Conservation (phyloP, 2,113 vertebrate genomes). For the Hippocampus abdominalis region DNA sequence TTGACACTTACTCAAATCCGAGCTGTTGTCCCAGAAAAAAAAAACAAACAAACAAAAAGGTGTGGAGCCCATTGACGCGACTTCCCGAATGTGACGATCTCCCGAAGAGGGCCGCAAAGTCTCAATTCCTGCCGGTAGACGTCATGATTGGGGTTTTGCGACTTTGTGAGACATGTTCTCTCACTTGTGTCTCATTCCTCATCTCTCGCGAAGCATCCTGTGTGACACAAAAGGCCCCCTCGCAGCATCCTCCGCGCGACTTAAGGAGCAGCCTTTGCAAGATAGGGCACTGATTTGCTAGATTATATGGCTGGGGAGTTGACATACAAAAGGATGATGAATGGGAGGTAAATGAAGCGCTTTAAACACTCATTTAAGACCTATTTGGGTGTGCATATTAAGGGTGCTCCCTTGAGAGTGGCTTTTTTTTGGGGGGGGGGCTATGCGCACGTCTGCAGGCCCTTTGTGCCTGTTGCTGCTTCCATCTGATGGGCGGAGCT, state of each 20-base stretch:
- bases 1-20: slow-evolving; percentile 9
- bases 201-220: slow-evolving; percentile 58
- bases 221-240: slow-evolving; percentile 53
- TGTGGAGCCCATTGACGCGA: slow-evolving; percentile 38
- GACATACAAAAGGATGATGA: slow-evolving; percentile 57
- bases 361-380: slow-evolving; percentile 53
- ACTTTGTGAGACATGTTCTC: slow-evolving; percentile 31
- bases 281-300: slow-evolving; percentile 48
- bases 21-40: slow-evolving; percentile 15
- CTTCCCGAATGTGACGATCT: slow-evolving; percentile 14
- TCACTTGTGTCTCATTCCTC: slow-evolving; percentile 35
- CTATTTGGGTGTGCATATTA: slow-evolving; percentile 65
- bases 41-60: slow-evolving; percentile 17
- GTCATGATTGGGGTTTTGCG: slow-evolving; percentile 34
- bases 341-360: slow-evolving; percentile 67
- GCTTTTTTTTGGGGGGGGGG: slow-evolving; percentile 25
- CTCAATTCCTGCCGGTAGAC: slow-evolving; percentile 41
- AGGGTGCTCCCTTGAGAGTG: slow-evolving; percentile 46
- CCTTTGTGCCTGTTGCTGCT: slow-evolving; percentile 50
- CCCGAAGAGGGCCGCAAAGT: slow-evolving; percentile 41
- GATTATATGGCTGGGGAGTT: slow-evolving; percentile 48
- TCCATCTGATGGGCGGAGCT: slow-evolving; percentile 38
- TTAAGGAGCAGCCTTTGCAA: slow-evolving; percentile 45
- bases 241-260: slow-evolving; percentile 46
- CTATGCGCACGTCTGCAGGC: slow-evolving; percentile 30